Conservation (phyloP, 1,140 invertebrate species). For the Heliconius melpomene region DNA sequence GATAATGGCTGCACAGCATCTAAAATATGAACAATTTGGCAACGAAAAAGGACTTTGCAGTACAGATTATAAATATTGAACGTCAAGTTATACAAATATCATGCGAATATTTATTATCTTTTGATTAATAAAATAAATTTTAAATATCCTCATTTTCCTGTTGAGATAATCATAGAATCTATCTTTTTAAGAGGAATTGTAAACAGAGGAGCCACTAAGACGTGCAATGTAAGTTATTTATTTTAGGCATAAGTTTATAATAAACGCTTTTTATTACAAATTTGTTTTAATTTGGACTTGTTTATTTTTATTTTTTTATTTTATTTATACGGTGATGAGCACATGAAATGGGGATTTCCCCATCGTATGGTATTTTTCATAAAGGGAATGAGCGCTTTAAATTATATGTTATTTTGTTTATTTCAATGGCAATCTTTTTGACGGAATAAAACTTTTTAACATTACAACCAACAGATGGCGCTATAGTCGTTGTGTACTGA, state of each 20-base stretch:
- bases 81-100: background rate
- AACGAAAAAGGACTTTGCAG: background rate
- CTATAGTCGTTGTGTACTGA: too few relatives aligned
- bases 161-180: background rate
- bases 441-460: too few relatives aligned
- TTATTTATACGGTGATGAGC: too few relatives aligned
- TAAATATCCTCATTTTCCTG: background rate
- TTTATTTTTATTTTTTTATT: too few relatives aligned
- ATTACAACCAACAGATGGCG: too few relatives aligned
- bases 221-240: background rate
- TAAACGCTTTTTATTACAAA: conserved; percentile 11
- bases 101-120: background rate
- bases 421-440: too few relatives aligned
- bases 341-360: too few relatives aligned
- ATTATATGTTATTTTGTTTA: too few relatives aligned
- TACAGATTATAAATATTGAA: background rate
- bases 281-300: too few relatives aligned
- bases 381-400: too few relatives aligned
- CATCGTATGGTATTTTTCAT: too few relatives aligned
- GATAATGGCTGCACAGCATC: conserved; percentile 47
- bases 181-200: background rate
- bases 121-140: background rate
- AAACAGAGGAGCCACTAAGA: background rate
- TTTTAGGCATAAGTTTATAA: background rate
- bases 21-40: background rate